Percentiles rank a stretch among this genome's conserved stretches.
Evolutionary conservation across 2,113 vertebrate species (phyloP).

Genomic region (Ochotona princeps): DNA sequence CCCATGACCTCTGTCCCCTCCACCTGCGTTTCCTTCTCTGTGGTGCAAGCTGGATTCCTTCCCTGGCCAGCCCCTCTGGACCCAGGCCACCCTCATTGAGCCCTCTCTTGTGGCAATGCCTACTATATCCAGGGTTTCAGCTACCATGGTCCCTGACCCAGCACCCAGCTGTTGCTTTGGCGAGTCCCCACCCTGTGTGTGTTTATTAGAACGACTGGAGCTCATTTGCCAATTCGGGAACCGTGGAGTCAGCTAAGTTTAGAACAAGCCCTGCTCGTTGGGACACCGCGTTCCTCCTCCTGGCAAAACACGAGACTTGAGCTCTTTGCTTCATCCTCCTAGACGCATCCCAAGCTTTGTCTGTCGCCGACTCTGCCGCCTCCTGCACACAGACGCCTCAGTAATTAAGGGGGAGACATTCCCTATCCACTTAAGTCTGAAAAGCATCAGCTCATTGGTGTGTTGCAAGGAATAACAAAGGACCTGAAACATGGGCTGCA

Average conservation of each 20-base stretch:
- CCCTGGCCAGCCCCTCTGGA: neutral
- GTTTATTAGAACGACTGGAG: slow-evolving; percentile 69
- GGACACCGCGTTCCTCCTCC: slow-evolving; percentile 74
- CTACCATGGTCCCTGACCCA: accelerated
- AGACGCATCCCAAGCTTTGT: slow-evolving; percentile 52
- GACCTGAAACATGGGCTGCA: neutral
- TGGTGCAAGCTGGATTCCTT: neutral
- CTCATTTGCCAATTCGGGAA: slow-evolving; percentile 75
- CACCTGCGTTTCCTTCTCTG: neutral
- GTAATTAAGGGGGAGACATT: slow-evolving; percentile 63
- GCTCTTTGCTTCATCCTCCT: slow-evolving; percentile 68
- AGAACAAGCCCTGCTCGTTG: slow-evolving; percentile 65
- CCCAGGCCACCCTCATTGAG: neutral
- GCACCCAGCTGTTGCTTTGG: neutral
- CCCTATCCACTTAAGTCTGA: slow-evolving; percentile 1
- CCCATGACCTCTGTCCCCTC: neutral
- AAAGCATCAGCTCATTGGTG: slow-evolving; percentile 15
- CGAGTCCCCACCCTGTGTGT: slow-evolving; percentile 56
- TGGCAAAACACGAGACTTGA: slow-evolving; percentile 70
- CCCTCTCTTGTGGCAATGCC: neutral
- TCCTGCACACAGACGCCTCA: slow-evolving; percentile 48
- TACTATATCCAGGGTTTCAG: neutral
- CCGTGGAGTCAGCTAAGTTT: slow-evolving; percentile 79
- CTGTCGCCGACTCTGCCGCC: slow-evolving; percentile 54
- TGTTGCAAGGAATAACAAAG: slow-evolving; percentile 30